Evolutionary conservation across 2,888 invertebrate species (phyloP).

Genomic region (Myathropa florea): DNA sequence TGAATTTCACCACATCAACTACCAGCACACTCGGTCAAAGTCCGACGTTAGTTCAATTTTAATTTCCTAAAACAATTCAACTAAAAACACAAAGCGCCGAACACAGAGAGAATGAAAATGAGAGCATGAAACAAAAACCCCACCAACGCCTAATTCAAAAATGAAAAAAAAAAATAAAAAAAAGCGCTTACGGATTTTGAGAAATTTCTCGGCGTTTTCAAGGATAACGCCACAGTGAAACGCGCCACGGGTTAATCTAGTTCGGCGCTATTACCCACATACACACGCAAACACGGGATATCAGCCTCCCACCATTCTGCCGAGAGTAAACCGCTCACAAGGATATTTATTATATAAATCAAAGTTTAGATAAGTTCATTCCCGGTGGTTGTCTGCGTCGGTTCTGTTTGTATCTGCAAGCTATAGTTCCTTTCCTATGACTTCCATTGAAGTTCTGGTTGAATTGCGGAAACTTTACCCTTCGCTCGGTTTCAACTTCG

Average conservation of each 20-base stretch:
- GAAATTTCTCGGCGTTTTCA: not conserved
- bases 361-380: slow-evolving; percentile 21
- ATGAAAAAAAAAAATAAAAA: not conserved
- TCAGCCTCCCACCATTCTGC: not conserved
- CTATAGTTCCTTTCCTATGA: not conserved
- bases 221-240: not conserved
- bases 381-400: not conserved
- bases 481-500: not conserved
- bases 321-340: slow-evolving; percentile 7
- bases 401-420: not conserved
- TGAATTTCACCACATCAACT: slow-evolving; percentile 36
- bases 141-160: not conserved
- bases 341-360: slow-evolving; percentile 23
- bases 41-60: slow-evolving; percentile 32
- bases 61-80: slow-evolving; percentile 51
- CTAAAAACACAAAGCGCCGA: slow-evolving; percentile 1
- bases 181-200: not conserved
- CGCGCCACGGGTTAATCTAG: not conserved
- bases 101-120: not conserved
- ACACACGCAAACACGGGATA: not conserved
- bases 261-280: not conserved
- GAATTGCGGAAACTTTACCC: not conserved
- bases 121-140: not conserved
- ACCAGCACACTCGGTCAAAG: slow-evolving; percentile 6
- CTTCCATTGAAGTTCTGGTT: slow-evolving; percentile 8